Evolutionary conservation across 2,888 invertebrate genomes (phyloP).

Genomic region (Autographa gamma): DNA sequence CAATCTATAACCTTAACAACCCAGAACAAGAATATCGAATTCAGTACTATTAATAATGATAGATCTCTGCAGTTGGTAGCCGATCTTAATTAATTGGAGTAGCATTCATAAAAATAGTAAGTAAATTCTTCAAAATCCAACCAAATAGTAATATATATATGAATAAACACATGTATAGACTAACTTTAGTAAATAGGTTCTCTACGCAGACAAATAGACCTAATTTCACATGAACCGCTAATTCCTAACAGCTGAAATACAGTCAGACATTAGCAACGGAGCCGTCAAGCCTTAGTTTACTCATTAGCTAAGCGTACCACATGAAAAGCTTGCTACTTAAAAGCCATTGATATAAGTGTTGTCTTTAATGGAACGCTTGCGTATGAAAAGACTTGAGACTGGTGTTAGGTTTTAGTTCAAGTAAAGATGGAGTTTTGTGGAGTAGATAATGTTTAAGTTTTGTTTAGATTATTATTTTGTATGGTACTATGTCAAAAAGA

Average conservation of each 20-base stretch:
- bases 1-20: too few relatives aligned
- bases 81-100: too few relatives aligned
- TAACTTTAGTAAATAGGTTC: not conserved
- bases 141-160: not conserved
- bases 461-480: too few relatives aligned
- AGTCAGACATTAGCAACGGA: not conserved
- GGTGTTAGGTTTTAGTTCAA: constrained; percentile 3
- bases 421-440: not conserved
- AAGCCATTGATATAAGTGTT: constrained; percentile 38
- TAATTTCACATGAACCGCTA: not conserved
- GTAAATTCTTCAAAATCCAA: too few relatives aligned
- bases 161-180: not conserved
- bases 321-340: constrained; percentile 41
- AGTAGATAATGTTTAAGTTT: not conserved
- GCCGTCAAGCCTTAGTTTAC: constrained; percentile 19
- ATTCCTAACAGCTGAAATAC: not conserved
- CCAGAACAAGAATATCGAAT: too few relatives aligned
- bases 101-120: too few relatives aligned
- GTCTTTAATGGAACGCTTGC: constrained; percentile 23
- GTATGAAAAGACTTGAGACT: constrained; percentile 28
- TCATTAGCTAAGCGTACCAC: constrained; percentile 16
- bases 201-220: not conserved
- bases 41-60: too few relatives aligned
- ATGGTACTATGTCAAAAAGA: not conserved
- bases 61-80: too few relatives aligned